phyloP scores from a whole-genome alignment of 2,888 invertebrate species.

The Ferdinandea cuprea region DNA sequence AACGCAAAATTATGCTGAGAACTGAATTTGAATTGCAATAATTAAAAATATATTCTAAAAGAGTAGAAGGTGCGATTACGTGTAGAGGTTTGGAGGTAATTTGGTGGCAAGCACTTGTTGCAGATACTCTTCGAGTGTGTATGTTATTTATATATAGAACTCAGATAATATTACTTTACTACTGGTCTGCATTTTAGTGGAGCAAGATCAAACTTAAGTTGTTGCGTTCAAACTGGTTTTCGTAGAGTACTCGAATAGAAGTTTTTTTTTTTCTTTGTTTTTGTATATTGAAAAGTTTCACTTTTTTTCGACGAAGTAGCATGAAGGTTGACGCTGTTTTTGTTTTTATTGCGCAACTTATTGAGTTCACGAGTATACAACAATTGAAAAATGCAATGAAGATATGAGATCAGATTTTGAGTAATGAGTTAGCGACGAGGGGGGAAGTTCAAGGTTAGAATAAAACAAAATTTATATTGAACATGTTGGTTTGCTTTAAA shows the following conservation, averaged over 20 bases:
- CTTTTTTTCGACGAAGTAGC: slow-evolving; percentile 37
- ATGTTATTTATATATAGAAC: slow-evolving; percentile 28
- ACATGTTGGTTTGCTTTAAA: no score
- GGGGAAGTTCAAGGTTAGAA: no score
- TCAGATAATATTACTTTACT: not conserved
- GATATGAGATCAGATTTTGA: not conserved
- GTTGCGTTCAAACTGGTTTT: slow-evolving; percentile 52
- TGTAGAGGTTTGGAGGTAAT: slow-evolving; percentile 36
- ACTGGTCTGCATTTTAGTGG: slow-evolving; percentile 31
- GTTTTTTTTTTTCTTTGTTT: slow-evolving; percentile 17
- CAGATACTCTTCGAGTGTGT: slow-evolving; percentile 33
- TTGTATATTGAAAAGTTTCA: slow-evolving; percentile 34
- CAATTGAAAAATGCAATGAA: not conserved
- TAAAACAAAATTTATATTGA: no score
- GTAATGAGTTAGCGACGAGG: no score
- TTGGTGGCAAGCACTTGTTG: slow-evolving; percentile 9
- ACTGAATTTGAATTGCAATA: not conserved
- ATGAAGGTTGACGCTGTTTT: slow-evolving; percentile 6
- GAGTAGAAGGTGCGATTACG: slow-evolving; percentile 1
- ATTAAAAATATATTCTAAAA: slow-evolving; percentile 18
- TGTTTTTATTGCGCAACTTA: slow-evolving; percentile 9
- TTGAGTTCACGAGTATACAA: not conserved
- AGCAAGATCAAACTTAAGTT: slow-evolving; percentile 58
- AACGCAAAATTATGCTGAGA: slow-evolving; percentile 7
- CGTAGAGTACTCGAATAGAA: slow-evolving; percentile 31